A percentile compares a stretch with the other conserved stretches of the same genome.
phyloP scores from a whole-genome alignment of 2,797 vertebrate species.

The Poeciliopsis presidionis region DNA sequence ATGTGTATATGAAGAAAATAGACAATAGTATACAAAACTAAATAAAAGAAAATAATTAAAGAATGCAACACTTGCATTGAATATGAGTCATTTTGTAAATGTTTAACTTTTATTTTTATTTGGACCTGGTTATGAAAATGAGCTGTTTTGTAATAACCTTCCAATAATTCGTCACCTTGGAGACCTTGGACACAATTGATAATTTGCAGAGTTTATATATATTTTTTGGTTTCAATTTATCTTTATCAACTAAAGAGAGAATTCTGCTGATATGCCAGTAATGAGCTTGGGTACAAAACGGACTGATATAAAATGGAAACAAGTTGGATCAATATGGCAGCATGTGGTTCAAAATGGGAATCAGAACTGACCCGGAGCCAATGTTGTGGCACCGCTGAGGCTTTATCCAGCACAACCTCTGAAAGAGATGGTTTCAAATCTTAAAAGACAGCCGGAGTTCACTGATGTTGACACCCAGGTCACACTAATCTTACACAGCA shows the following conservation, averaged over 20 bases:
- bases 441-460: conserved; percentile 33
- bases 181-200: background rate
- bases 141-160: background rate
- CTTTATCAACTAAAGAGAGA: background rate
- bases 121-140: background rate
- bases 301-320: background rate
- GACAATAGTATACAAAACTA: background rate
- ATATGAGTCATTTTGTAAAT: background rate
- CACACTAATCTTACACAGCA: conserved; percentile 26
- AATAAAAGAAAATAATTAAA: background rate
- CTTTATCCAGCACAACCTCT: background rate
- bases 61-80: background rate
- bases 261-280: background rate
- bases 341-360: background rate
- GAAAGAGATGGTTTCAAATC: conserved; percentile 50
- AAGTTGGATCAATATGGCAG: background rate
- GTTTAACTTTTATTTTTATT: background rate
- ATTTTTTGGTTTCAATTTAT: background rate
- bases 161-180: background rate
- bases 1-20: too few species aligned
- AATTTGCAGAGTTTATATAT: background rate
- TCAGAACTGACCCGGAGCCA: background rate
- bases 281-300: too few species aligned
- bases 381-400: background rate
- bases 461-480: conserved; percentile 29